Evolutionary conservation across 1,140 invertebrate genomes (phyloP).

Genomic region (Harpegnathos saltator): DNA sequence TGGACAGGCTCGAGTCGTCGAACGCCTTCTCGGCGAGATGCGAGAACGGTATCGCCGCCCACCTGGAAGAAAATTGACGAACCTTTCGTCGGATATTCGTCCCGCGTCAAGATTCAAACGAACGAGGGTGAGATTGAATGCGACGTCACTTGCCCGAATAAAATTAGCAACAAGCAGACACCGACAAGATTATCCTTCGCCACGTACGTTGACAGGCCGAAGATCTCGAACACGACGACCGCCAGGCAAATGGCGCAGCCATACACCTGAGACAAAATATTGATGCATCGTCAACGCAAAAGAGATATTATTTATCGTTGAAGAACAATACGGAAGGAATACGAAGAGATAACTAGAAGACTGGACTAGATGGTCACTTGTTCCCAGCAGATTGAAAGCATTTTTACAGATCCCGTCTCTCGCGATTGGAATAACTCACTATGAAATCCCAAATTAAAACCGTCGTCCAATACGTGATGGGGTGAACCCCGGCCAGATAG

Average conservation of each 20-base stretch:
- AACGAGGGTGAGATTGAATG: neutral
- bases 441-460: slow-evolving; percentile 88
- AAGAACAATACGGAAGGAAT: too few relatives aligned
- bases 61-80: slow-evolving; percentile 76
- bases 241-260: slow-evolving; percentile 86
- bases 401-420: neutral
- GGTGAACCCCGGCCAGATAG: slow-evolving; percentile 87
- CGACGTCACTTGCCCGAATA: slow-evolving; percentile 87
- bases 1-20: slow-evolving; percentile 88
- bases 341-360: neutral
- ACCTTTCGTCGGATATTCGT: neutral
- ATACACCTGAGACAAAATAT: slow-evolving; percentile 80
- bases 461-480: slow-evolving; percentile 87
- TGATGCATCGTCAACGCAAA: neutral
- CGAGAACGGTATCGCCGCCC: slow-evolving; percentile 85
- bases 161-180: slow-evolving; percentile 86
- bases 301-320: too few relatives aligned
- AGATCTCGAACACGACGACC: slow-evolving; percentile 87
- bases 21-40: slow-evolving; percentile 89
- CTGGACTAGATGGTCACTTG: too few relatives aligned
- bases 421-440: slow-evolving; percentile 79
- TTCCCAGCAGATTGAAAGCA: neutral
- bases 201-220: slow-evolving; percentile 88
- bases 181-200: slow-evolving; percentile 88
- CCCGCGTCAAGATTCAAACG: neutral